These are phyloP conservation scores for Tetragonula carbonaria DNA, from an alignment of 2,888 invertebrate species.

Conservation along the genomic window DNA sequence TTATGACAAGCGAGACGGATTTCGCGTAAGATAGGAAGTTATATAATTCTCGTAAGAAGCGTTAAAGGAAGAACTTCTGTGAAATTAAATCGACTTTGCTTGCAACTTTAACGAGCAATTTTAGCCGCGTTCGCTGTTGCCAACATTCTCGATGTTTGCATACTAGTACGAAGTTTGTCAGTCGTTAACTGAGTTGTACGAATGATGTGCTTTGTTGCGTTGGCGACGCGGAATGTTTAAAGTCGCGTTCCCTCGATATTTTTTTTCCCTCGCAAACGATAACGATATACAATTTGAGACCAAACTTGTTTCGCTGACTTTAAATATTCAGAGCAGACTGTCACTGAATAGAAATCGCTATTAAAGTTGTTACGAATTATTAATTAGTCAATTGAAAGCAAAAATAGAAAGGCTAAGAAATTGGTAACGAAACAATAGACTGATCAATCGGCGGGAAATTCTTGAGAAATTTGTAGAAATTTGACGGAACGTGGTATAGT, in stretches of 20 bases:
- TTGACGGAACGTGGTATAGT: too few relatives aligned
- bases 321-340: too few relatives aligned
- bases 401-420: too few relatives aligned
- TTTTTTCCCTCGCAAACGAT: not conserved
- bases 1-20: not conserved
- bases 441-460: too few relatives aligned
- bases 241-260: not conserved
- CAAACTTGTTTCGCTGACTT: too few relatives aligned
- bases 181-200: not conserved
- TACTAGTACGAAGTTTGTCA: not conserved
- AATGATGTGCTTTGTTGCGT: not conserved
- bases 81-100: not conserved
- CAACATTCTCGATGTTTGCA: not conserved
- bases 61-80: not conserved
- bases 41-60: not conserved
- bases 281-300: too few relatives aligned
- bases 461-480: too few relatives aligned
- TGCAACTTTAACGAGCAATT: conserved; percentile 11
- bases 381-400: too few relatives aligned
- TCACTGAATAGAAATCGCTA: too few relatives aligned
- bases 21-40: not conserved
- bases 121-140: not conserved
- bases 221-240: not conserved
- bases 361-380: too few relatives aligned
- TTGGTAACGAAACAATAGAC: too few relatives aligned